A percentile compares a stretch with the other conserved stretches of the same genome.
phyloP scores from a whole-genome alignment of 2,888 invertebrate genomes.

The Agrotis segetum region DNA sequence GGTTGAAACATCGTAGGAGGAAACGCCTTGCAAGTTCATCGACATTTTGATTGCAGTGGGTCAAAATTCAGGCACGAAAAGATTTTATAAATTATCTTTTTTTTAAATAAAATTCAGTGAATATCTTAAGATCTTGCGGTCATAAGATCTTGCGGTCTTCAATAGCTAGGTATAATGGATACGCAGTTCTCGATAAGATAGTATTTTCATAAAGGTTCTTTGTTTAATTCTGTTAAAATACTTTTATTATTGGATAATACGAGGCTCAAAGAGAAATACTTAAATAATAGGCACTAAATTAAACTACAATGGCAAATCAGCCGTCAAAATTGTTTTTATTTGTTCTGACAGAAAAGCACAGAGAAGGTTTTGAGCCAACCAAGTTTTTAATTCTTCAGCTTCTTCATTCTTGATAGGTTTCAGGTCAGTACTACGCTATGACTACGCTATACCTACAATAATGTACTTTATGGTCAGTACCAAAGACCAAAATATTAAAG shows the following conservation, averaged over 20 bases:
- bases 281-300: neutral
- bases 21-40: neutral
- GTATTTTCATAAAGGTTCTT: neutral
- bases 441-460: too few relatives aligned
- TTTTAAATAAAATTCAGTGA: neutral
- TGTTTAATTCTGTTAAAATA: neutral
- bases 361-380: too few relatives aligned
- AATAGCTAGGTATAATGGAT: neutral
- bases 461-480: too few relatives aligned
- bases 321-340: neutral
- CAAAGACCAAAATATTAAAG: too few relatives aligned
- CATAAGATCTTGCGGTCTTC: neutral
- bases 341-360: too few relatives aligned
- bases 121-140: neutral
- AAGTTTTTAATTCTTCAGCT: too few relatives aligned
- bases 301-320: neutral
- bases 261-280: neutral
- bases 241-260: neutral
- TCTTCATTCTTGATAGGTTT: too few relatives aligned
- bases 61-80: neutral
- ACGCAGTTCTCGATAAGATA: neutral
- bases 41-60: constrained; percentile 7
- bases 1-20: constrained; percentile 67
- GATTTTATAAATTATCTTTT: too few relatives aligned
- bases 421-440: too few relatives aligned